phyloP scores from a whole-genome alignment of 2,113 vertebrate genomes.

The Oryzias melastigma region DNA sequence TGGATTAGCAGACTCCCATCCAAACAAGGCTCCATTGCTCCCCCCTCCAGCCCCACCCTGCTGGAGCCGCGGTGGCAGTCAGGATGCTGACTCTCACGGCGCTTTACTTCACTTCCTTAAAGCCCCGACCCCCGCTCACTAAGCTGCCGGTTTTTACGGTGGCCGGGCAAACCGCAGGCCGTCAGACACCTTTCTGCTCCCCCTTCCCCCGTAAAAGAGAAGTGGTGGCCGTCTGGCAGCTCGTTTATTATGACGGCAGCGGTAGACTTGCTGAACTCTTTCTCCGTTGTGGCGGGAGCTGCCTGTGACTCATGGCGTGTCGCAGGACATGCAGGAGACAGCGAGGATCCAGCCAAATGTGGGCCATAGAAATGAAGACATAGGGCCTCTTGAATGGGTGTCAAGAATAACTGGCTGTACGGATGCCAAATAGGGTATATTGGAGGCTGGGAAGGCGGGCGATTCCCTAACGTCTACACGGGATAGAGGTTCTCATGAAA shows the following conservation, averaged over 20 bases:
- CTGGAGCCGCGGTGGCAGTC: constrained; percentile 31
- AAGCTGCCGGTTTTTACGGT: constrained; percentile 54
- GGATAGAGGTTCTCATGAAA: constrained; percentile 50
- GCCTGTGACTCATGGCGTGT: constrained; percentile 63
- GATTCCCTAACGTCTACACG: constrained; percentile 39
- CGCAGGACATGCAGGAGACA: constrained; percentile 58
- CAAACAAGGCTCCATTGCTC: constrained; percentile 12
- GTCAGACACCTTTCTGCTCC: constrained; percentile 60
- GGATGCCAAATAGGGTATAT: constrained; percentile 59
- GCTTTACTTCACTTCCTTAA: constrained; percentile 63
- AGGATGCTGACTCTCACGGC: constrained; percentile 61
- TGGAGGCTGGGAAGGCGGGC: background rate
- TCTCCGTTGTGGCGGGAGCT: constrained; percentile 45
- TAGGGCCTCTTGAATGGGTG: constrained; percentile 43
- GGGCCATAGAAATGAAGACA: constrained; percentile 47
- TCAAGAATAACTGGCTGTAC: constrained; percentile 56
- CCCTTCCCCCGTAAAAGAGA: constrained; percentile 40
- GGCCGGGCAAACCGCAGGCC: constrained; percentile 43
- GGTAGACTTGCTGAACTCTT: constrained; percentile 57
- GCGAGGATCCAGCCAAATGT: constrained; percentile 39
- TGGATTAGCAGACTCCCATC: constrained; percentile 8
- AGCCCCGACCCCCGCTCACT: constrained; percentile 38
- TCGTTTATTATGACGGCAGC: constrained; percentile 68
- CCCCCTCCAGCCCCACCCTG: background rate
- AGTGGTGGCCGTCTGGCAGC: constrained; percentile 64